Base-by-base conservation (phyloP, 2,797 vertebrate genomes). In the Periophthalmus magnuspinnatus region DNA sequence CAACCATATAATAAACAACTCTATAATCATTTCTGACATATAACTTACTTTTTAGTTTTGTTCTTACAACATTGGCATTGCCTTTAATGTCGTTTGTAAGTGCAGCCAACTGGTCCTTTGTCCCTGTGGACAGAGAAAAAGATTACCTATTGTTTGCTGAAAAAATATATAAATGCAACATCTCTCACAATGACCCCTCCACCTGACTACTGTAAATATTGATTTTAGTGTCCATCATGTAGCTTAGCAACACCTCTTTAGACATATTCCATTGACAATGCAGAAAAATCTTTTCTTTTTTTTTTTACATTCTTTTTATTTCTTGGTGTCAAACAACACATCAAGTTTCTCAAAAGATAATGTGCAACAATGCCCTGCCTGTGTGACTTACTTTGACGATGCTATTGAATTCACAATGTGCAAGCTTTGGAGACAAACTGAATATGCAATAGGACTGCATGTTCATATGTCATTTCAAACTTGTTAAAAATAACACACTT, bases 51-150 rank as follows among this genome's bases (percentile, higher is more conserved):
- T 98, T 99, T 58, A 99, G 91, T 80, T 95, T 96, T 13, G 90
- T 89, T 75, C 94, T 92, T 66, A 97, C 89, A 70, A 94, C 92
- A 66, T 97, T 96, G 76, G 95, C 95, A 10, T 94, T 95, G 75
- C 92, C 96, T 92, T 97, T 98, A 88, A 99, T 98, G 73, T 97
- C 93, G 50, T 90, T 91, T 81, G 95, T 98, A 81, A 99, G 83
- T 21, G 94, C 93, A 81, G 95, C 93, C 21, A 99, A 95, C 58
- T 96, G 95, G 72, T 95, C 94, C 85, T 98, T 98, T 65, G 95
- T 96, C 88, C 90, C 97, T 97, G 55, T 75, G 10, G 5, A 83
- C 59, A 80, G 28, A 9, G 3, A 80, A 66, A 75, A 34, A 47
- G n/a, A 36, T 76, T 59, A 79, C 22, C 57, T 50, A 48, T 14